phyloP scores from a whole-genome alignment of 1,140 invertebrate species.

The Cydia fagiglandana region DNA sequence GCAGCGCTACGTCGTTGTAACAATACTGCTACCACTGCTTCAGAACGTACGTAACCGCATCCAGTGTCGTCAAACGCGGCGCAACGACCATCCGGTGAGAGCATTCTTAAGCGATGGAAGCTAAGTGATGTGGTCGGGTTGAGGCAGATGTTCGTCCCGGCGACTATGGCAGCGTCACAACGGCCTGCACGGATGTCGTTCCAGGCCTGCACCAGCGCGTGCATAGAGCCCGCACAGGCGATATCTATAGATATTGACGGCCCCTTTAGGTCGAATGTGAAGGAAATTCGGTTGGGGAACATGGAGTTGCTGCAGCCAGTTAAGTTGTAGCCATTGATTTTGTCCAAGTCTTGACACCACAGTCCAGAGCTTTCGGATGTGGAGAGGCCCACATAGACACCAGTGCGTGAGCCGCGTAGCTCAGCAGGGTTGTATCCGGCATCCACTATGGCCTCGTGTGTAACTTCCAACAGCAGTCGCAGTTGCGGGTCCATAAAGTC shows the following conservation, averaged over 20 bases:
- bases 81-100: constrained; percentile 93
- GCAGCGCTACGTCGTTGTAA: constrained; percentile 89
- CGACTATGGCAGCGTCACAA: constrained; percentile 96
- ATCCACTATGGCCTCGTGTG: constrained; percentile 96
- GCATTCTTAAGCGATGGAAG: constrained; percentile 93
- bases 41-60: constrained; percentile 95
- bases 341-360: constrained; percentile 87
- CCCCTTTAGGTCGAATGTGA: constrained; percentile 94
- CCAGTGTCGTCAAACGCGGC: constrained; percentile 95
- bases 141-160: constrained; percentile 89
- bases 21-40: constrained; percentile 90
- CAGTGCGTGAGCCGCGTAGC: constrained; percentile 91
- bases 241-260: constrained; percentile 97
- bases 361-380: constrained; percentile 86
- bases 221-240: constrained; percentile 95
- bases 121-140: constrained; percentile 95
- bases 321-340: constrained; percentile 94
- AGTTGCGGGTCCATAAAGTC: constrained; percentile 97
- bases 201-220: constrained; percentile 93
- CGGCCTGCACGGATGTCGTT: constrained; percentile 90
- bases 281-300: constrained; percentile 98
- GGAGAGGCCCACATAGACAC: constrained; percentile 95
- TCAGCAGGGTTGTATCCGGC: constrained; percentile 90
- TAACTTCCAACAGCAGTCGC: constrained; percentile 92
- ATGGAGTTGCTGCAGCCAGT: constrained; percentile 95